Evolutionary conservation across 2,797 vertebrate genomes (phyloP).

Genomic region (Allochrocebus solatus): DNA sequence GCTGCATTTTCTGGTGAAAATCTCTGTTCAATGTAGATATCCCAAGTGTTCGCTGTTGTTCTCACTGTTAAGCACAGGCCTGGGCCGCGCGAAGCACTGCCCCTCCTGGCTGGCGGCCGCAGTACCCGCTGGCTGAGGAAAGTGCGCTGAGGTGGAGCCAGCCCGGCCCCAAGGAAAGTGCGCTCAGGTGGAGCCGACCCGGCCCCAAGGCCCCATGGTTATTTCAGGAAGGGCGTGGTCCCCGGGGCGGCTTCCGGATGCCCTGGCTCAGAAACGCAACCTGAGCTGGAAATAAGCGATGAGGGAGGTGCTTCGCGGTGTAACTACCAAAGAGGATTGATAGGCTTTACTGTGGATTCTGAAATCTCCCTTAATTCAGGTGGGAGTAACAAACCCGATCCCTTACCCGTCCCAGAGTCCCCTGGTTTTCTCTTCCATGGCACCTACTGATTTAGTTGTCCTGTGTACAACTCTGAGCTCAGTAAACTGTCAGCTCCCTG

Average conservation of each 20-base stretch:
- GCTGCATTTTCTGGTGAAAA: background rate
- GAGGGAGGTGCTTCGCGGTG: background rate
- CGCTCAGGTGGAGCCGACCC: background rate
- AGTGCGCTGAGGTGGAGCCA: background rate
- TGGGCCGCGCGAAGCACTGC: background rate
- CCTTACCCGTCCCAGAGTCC: background rate
- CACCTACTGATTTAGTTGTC: fast-evolving
- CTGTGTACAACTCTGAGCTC: background rate
- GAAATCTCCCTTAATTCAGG: background rate
- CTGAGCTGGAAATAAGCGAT: background rate
- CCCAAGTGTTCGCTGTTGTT: background rate
- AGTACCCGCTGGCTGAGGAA: background rate
- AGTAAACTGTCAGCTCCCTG: background rate
- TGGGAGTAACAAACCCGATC: background rate
- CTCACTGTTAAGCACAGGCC: background rate
- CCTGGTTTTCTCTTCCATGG: background rate
- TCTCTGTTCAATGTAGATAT: background rate
- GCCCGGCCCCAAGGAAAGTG: background rate
- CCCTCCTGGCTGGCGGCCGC: background rate
- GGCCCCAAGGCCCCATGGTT: background rate
- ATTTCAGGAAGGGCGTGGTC: background rate
- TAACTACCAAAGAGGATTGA: background rate
- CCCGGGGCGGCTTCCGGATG: too few relatives aligned
- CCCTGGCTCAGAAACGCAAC: background rate
- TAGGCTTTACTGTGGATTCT: background rate